phyloP scores from a whole-genome alignment of 1,140 invertebrate species.

The Procambarus virginalis region DNA sequence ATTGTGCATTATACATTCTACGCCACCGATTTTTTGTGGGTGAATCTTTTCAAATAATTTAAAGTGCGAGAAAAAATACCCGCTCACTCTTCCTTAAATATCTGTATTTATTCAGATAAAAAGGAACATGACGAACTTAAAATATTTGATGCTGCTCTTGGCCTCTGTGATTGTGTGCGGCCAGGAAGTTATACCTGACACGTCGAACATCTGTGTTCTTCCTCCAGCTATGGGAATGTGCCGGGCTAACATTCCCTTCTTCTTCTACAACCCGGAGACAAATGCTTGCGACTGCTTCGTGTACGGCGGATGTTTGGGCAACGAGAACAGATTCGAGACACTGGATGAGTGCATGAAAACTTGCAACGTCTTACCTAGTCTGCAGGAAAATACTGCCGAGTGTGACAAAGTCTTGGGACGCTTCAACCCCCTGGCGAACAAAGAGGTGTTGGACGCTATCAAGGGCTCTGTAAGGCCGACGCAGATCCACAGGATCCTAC shows the following conservation, averaged over 20 bases:
- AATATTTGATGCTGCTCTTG: neutral
- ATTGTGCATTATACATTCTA: too few species aligned
- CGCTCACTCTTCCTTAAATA: too few species aligned
- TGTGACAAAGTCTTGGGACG: neutral
- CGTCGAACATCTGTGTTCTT: slow-evolving; percentile 87
- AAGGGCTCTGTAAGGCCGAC: neutral
- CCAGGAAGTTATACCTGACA: neutral
- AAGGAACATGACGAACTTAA: neutral
- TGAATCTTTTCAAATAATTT: too few species aligned
- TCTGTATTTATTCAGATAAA: neutral
- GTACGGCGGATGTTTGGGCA: slow-evolving; percentile 75
- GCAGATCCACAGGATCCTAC: neutral
- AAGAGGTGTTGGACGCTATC: neutral
- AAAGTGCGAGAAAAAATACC: too few species aligned
- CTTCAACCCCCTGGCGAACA: neutral
- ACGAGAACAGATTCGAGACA: slow-evolving; percentile 75
- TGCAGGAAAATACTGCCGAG: neutral
- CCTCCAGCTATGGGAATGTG: slow-evolving; percentile 79
- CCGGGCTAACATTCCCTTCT: slow-evolving; percentile 71
- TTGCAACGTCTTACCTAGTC: slow-evolving; percentile 69
- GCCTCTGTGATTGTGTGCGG: neutral
- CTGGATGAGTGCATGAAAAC: slow-evolving; percentile 73
- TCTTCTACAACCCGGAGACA: slow-evolving; percentile 74
- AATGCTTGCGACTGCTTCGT: slow-evolving; percentile 74
- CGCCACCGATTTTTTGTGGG: too few species aligned